Evolutionary conservation across 30 jellyfish, hydroid and myxozoan species (phyloP), one percentile per base, ranked within the genome.

Genomic region (Turritopsis rubra): DNA sequence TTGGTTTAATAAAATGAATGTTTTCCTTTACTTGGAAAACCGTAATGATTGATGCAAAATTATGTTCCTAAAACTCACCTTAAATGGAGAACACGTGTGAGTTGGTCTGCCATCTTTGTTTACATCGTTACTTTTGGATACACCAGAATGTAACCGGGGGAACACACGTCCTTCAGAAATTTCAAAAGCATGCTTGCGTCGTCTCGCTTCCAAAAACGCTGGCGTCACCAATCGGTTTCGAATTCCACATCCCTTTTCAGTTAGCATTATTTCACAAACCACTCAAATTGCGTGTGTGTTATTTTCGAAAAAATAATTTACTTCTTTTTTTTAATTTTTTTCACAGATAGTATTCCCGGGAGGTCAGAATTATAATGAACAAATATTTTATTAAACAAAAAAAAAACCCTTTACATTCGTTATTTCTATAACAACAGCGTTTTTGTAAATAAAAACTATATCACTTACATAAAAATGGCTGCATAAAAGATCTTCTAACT

Each of bases 181-280:
- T 16, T 88, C 96, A 30, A 83, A 74, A 24, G 65, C 29, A 1
- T 65, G 71, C 73, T 88, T 88, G 54, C 96, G 85, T 60, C 53
- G 28, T 23, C 96, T 81, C 21, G 96, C 96, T 22, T 83, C 91
- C 21, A 83, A 8, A 53, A 88, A 88, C 16, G 96, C 92, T 27
- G 96, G 96, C 16, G 96, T 88, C 21, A 88, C 91, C 86, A 84
- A 52, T 26, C 83, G 73, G 53, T 73, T 27, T 4, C 90, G 88
- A 73, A 77, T 80, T 3, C 13, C 60, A 41, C 60, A 41, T 41
- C n/a, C n/a, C n/a, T 41, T 41, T 41, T 41, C 60, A 13, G 60
- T 41, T 41, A 41, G 13, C 60, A 41, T 41, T 41, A 3, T 41
- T 41, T 41, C 13, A 41, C 60, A 41, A 13, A 3, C 60, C 5